These are phyloP conservation scores for Zaprionus capensis DNA, from an alignment of 1,140 invertebrate species.

Conservation along the genomic window DNA sequence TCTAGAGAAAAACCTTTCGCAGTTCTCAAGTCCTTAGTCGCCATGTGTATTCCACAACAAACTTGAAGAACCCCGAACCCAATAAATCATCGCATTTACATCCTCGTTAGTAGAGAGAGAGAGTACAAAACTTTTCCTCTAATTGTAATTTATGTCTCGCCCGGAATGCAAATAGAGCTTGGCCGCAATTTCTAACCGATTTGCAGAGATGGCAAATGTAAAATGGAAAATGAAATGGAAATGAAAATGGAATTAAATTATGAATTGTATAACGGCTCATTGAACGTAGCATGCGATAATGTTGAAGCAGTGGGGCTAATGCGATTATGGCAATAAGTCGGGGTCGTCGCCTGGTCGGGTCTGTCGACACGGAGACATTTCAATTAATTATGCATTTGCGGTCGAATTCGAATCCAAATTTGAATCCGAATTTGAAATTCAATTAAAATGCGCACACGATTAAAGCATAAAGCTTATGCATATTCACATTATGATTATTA, in stretches of 20 bases:
- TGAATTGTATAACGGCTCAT: slow-evolving; percentile 58
- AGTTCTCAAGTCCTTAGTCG: slow-evolving; percentile 19
- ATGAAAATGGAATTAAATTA: slow-evolving; percentile 51
- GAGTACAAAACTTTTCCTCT: slow-evolving; percentile 51
- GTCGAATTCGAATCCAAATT: slow-evolving; percentile 36
- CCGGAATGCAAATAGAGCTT: slow-evolving; percentile 14
- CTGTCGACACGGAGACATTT: slow-evolving; percentile 46
- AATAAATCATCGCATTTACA: slow-evolving; percentile 38
- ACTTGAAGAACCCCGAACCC: not conserved
- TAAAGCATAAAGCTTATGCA: slow-evolving; percentile 42
- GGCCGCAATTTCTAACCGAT: slow-evolving; percentile 45
- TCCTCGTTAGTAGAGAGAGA: slow-evolving; percentile 43
- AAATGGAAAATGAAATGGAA: slow-evolving; percentile 31
- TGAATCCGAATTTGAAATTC: slow-evolving; percentile 51
- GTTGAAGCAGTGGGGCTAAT: slow-evolving; percentile 53
- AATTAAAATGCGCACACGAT: slow-evolving; percentile 70
- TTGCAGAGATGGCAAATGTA: slow-evolving; percentile 17
- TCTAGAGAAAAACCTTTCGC: not conserved
- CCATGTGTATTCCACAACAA: slow-evolving; percentile 7
- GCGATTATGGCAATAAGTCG: slow-evolving; percentile 58
- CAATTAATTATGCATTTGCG: slow-evolving; percentile 76
- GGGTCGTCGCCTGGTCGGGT: slow-evolving; percentile 5
- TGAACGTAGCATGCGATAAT: slow-evolving; percentile 36
- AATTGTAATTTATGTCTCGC: slow-evolving; percentile 64
- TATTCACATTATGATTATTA: slow-evolving; percentile 40